These are phyloP conservation scores for Motacilla alba DNA, from an alignment of 2,113 vertebrate species.

Conservation along the genomic window DNA sequence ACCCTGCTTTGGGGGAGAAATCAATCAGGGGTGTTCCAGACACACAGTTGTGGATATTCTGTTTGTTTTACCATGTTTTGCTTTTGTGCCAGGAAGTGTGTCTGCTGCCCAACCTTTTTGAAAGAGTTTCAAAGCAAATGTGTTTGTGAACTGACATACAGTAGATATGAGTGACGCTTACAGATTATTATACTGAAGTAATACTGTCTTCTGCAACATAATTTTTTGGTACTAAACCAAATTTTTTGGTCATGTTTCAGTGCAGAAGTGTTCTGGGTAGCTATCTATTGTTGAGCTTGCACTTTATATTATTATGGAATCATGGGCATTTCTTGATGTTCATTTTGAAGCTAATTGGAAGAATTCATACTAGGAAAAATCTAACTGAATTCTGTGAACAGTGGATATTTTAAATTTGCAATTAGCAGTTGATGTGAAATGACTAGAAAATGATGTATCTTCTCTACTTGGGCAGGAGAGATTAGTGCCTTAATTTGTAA, in stretches of 20 bases:
- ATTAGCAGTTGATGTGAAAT: background rate
- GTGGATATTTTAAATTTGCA: background rate
- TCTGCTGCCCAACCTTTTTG: background rate
- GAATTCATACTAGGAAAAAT: background rate
- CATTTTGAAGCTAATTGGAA: background rate
- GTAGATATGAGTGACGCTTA: background rate
- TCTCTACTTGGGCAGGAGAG: background rate
- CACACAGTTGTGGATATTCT: background rate
- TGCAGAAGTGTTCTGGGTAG: background rate
- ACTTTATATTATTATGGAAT: background rate
- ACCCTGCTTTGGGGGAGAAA: background rate
- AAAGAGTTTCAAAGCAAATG: slow-evolving; percentile 10
- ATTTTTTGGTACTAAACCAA: background rate
- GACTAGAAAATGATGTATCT: background rate
- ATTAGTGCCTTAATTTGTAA: background rate
- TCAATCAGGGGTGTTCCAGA: background rate
- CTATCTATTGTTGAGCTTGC: background rate
- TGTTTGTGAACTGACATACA: background rate
- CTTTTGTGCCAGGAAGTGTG: background rate
- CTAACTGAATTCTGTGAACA: background rate
- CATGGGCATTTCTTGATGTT: background rate
- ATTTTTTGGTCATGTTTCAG: background rate
- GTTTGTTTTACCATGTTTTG: background rate
- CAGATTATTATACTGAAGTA: background rate
- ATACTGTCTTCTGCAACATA: background rate